Evolutionary conservation across 2,888 invertebrate genomes (phyloP), one percentile per base, ranked within the genome.

Genomic region (Chloroclystis v-ata): DNA sequence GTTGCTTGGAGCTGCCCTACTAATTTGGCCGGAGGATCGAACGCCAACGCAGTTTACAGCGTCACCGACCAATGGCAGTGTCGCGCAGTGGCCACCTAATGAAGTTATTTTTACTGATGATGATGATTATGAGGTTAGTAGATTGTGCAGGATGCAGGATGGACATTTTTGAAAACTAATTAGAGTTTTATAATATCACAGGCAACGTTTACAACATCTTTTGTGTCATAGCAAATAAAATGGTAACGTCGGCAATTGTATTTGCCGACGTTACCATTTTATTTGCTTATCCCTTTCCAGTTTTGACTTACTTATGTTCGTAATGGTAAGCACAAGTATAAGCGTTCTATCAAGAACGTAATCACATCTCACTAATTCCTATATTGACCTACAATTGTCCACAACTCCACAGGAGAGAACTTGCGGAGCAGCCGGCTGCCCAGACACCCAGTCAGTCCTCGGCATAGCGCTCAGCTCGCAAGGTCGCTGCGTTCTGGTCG

Each of bases 71-170:
- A 87, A 86, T 54, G 57, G 71, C 1, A 69, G 82, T 28, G 81
- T 76, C 38, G 78, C 86, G 58, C 71, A 68, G 35, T 82, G 81
- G 83, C 79, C 83, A 1, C 72, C 60, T 33, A 63, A 72, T 11
- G 90, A 89, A 60, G 90, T 89, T 63, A 89, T 82, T 58, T 90
- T 87, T 69, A 85, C 81, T 61, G 89, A 84, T 60, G 90, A 80
- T 69, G 90, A 89, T 70, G 90, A 89, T 69, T 86, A 84, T 56
- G 89, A 91, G 78, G 91, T 89, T 49, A 71, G 74, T 32, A 7
- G 4, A 8, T 6, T n/a, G n/a, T n/a, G n/a, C n/a, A n/a, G n/a
- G n/a, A n/a, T n/a, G n/a, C n/a, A n/a, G n/a, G n/a, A n/a, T n/a
- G n/a, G n/a, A n/a, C n/a, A n/a, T n/a, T n/a, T n/a, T n/a, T n/a